These are phyloP conservation scores for Tamandua tetradactyla DNA, from an alignment of 2,797 vertebrate genomes.

Conservation along the genomic window DNA sequence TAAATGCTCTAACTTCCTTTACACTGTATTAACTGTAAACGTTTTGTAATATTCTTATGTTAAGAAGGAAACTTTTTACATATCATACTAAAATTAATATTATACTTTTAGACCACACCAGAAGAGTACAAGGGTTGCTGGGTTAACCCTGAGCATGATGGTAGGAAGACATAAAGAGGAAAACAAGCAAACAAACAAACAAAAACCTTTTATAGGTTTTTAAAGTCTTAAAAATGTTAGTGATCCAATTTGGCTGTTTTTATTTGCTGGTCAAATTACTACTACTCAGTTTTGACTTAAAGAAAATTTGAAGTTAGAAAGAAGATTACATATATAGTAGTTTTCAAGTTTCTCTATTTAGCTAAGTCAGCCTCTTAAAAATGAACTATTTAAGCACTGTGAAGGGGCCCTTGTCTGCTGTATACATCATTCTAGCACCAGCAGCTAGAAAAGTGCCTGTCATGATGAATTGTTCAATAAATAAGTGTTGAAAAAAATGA, in stretches of 20 bases:
- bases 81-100: not conserved
- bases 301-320: not conserved
- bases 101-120: not conserved
- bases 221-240: not conserved
- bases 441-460: not conserved
- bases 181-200: too few species aligned
- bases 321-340: not conserved
- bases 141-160: not conserved
- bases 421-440: not conserved
- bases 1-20: not conserved
- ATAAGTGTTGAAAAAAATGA: not conserved
- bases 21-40: not conserved
- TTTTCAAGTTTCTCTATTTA: not conserved
- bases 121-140: not conserved
- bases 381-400: not conserved
- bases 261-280: not conserved
- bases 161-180: not conserved
- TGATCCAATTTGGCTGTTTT: not conserved
- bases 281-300: not conserved
- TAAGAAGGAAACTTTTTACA: not conserved
- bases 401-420: not conserved
- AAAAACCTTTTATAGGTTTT: too few species aligned
- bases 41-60: not conserved
- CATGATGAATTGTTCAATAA: not conserved
- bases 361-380: not conserved